Conservation (phyloP, 2,113 vertebrate species). For the Menura novaehollandiae region DNA sequence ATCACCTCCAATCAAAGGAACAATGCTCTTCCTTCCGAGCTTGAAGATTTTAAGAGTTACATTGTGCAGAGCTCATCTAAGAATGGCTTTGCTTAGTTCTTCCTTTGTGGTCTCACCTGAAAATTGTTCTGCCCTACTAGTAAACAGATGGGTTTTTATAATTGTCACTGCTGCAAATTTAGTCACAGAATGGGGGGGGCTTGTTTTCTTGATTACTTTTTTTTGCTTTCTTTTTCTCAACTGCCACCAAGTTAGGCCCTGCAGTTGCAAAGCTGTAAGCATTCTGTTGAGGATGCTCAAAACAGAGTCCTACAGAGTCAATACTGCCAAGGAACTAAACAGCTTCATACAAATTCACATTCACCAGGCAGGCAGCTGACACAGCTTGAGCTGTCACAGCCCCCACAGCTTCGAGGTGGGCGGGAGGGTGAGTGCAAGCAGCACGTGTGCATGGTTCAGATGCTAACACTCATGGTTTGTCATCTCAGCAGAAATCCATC, state of each 20-base stretch:
- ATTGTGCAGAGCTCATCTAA: slow-evolving; percentile 25
- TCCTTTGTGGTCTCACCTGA: slow-evolving; percentile 50
- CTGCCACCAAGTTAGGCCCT: background rate
- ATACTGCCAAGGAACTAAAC: background rate
- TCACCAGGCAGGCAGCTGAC: slow-evolving; percentile 1
- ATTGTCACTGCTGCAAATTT: slow-evolving; percentile 24
- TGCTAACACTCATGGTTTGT: background rate
- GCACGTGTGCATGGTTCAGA: slow-evolving; percentile 14
- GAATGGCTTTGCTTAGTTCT: slow-evolving; percentile 30
- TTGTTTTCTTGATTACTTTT: background rate
- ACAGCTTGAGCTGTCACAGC: background rate
- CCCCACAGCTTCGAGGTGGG: background rate
- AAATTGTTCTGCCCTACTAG: slow-evolving; percentile 2
- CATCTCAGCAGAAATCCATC: slow-evolving; percentile 38
- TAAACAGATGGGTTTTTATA: slow-evolving; percentile 58
- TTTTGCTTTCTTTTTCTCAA: background rate
- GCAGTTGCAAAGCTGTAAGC: background rate
- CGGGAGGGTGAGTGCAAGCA: background rate
- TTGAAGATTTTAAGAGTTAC: background rate
- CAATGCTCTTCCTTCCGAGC: background rate
- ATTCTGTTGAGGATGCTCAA: background rate
- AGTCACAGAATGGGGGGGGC: background rate
- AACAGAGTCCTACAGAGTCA: background rate
- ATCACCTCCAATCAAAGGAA: slow-evolving; percentile 40
- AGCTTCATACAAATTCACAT: background rate